A percentile compares a stretch with the other conserved stretches of the same genome.
These are phyloP conservation scores for Arizona elegans DNA, from an alignment of 2,113 vertebrate species.

Conservation along the genomic window DNA sequence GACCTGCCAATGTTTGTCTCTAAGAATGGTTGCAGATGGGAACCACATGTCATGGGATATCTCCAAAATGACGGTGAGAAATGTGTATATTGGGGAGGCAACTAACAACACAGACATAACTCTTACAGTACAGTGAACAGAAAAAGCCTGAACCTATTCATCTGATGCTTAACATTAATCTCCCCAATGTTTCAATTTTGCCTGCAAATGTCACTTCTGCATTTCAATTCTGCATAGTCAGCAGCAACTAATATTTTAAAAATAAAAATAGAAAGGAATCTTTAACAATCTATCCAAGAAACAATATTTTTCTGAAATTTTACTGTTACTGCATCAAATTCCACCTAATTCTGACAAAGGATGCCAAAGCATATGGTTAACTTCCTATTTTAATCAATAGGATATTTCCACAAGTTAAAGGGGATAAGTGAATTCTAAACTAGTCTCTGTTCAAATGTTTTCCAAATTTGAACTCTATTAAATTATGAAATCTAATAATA, in stretches of 20 bases:
- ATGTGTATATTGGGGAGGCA: background rate
- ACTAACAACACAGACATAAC: background rate
- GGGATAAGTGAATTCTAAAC: background rate
- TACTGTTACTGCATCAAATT: background rate
- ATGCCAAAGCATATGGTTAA: background rate
- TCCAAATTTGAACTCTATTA: background rate
- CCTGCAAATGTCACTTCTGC: background rate
- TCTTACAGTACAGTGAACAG: background rate
- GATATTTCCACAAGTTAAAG: background rate
- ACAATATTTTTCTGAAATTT: background rate
- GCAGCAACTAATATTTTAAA: background rate
- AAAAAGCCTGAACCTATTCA: background rate
- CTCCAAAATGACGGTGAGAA: background rate
- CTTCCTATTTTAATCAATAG: background rate
- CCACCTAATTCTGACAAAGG: background rate
- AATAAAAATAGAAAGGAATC: background rate
- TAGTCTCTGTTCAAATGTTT: background rate
- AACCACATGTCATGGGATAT: background rate
- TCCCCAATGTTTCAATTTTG: background rate
- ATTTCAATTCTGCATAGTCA: background rate
- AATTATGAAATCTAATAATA: background rate
- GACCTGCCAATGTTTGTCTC: background rate
- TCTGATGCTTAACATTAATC: background rate
- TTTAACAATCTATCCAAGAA: background rate
- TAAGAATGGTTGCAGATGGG: background rate